Evolutionary conservation across 2,888 invertebrate species (phyloP).

Genomic region (Drosophila yooni): DNA sequence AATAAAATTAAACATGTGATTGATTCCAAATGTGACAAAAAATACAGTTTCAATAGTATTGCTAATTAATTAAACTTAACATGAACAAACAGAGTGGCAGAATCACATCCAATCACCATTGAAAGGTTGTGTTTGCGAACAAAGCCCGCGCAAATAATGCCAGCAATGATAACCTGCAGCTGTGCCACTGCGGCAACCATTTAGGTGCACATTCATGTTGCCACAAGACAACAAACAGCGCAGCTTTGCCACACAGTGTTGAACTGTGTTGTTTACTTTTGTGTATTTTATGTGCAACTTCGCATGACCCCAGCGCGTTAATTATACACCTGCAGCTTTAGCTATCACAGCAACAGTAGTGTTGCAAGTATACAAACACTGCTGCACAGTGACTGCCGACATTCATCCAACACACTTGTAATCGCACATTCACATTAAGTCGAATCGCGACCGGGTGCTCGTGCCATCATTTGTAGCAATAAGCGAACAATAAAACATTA

Average conservation of each 20-base stretch:
- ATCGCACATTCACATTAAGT: slow-evolving; percentile 19
- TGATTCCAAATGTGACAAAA: not conserved
- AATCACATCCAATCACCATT: not conserved
- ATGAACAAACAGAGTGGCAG: not conserved
- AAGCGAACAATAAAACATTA: slow-evolving; percentile 77
- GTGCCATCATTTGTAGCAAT: slow-evolving; percentile 69
- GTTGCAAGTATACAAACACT: slow-evolving; percentile 4
- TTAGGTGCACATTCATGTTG: slow-evolving; percentile 15
- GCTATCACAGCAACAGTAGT: slow-evolving; percentile 35
- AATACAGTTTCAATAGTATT: not conserved
- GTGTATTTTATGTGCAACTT: slow-evolving; percentile 22
- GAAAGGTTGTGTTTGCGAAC: not conserved
- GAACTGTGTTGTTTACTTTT: not conserved
- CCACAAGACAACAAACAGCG: not conserved
- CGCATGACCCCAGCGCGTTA: slow-evolving; percentile 36
- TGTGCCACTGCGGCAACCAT: not conserved
- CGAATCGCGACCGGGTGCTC: slow-evolving; percentile 5
- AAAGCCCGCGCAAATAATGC: not conserved
- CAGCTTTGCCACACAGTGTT: slow-evolving; percentile 20
- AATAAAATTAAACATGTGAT: not conserved
- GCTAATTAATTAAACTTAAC: not conserved
- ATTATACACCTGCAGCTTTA: slow-evolving; percentile 54
- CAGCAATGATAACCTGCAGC: not conserved
- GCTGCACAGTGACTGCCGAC: slow-evolving; percentile 22
- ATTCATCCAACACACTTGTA: slow-evolving; percentile 27